Evolutionary conservation across 2,888 invertebrate species (phyloP).

Genomic region (Leucoma salicis): DNA sequence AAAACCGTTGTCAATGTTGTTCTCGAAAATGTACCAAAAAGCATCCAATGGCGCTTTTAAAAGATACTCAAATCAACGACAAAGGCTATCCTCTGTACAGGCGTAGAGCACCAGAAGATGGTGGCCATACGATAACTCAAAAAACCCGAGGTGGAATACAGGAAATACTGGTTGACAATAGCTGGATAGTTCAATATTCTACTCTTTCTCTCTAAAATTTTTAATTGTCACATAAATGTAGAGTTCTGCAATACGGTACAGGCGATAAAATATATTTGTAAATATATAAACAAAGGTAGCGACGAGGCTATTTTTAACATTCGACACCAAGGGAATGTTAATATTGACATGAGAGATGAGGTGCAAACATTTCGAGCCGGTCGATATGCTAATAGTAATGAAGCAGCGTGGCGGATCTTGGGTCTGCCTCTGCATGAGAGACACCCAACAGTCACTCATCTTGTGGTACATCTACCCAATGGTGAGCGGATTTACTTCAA

Average conservation of each 20-base stretch:
- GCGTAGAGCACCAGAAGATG: slow-evolving; percentile 20
- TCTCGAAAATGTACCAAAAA: slow-evolving; percentile 30
- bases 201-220: background rate
- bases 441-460: slow-evolving; percentile 25
- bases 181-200: background rate
- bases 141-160: background rate
- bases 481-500: background rate
- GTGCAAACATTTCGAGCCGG: slow-evolving; percentile 34
- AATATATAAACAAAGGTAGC: background rate
- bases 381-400: slow-evolving; percentile 32
- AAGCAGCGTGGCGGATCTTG: slow-evolving; percentile 19
- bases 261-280: slow-evolving; percentile 4
- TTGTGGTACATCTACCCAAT: background rate
- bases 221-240: background rate
- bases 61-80: slow-evolving; percentile 28
- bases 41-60: slow-evolving; percentile 27
- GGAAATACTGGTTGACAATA: slow-evolving; percentile 7
- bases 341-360: slow-evolving; percentile 30
- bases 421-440: slow-evolving; percentile 24
- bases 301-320: background rate
- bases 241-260: background rate
- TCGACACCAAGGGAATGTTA: background rate
- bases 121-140: background rate
- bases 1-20: no score
- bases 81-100: slow-evolving; percentile 39